Percentiles rank a stretch among this genome's conserved stretches.
These are phyloP conservation scores for Urosaurus nigricauda DNA, from an alignment of 2,797 vertebrate species.

Conservation along the genomic window DNA sequence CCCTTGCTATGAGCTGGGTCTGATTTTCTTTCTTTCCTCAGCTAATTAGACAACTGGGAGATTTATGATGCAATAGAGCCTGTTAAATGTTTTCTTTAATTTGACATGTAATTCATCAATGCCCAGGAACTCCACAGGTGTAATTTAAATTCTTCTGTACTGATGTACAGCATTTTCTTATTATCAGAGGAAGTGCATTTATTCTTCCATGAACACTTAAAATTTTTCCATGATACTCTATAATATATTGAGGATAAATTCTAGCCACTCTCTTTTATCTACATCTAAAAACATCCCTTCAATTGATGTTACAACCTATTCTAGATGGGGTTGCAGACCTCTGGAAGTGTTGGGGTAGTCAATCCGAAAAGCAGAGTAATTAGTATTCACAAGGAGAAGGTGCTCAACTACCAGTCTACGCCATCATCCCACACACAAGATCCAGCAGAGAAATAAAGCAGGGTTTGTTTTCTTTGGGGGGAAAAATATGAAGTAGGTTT, in stretches of 20 bases:
- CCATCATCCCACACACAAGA: no score
- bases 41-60: conserved; percentile 57
- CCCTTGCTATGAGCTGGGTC: conserved; percentile 10
- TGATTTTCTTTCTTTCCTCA: conserved; percentile 51
- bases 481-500: no score
- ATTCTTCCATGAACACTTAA: neutral
- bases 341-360: no score
- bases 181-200: neutral
- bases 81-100: conserved; percentile 45
- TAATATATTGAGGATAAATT: neutral
- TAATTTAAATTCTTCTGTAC: conserved; percentile 33
- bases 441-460: no score
- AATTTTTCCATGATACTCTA: neutral
- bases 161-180: conserved; percentile 1
- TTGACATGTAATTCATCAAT: conserved; percentile 60
- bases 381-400: no score
- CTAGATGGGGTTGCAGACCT: no score
- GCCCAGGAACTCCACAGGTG: conserved; percentile 50
- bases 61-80: conserved; percentile 49
- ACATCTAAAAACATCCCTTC: neutral
- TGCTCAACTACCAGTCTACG: no score
- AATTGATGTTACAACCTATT: no score
- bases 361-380: no score
- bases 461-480: no score
- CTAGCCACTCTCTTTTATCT: neutral